phyloP scores from a whole-genome alignment of 1,140 invertebrate genomes.

The Tetramorium alpestre region DNA sequence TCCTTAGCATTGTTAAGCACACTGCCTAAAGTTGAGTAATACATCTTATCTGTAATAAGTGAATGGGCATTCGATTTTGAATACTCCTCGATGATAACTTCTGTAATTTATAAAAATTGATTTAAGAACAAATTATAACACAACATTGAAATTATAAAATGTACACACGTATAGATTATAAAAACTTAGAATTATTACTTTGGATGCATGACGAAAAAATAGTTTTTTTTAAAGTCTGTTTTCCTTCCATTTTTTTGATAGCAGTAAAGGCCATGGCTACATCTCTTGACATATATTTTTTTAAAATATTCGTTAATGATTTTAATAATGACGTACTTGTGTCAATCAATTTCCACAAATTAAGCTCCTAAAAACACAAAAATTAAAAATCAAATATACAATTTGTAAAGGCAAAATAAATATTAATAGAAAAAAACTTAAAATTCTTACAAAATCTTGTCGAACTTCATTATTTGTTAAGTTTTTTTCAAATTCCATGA shows the following conservation, averaged over 20 bases:
- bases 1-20: not conserved
- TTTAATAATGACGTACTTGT: not conserved
- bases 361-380: not conserved
- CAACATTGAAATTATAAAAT: not conserved
- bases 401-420: not conserved
- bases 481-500: not conserved
- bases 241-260: not conserved
- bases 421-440: not conserved
- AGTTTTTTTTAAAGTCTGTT: not conserved
- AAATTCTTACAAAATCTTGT: not conserved
- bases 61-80: not conserved
- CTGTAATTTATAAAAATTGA: not conserved
- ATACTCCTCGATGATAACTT: not conserved
- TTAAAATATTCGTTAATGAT: not conserved
- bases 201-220: not conserved
- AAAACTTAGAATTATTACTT: not conserved
- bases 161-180: not conserved
- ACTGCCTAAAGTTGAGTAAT: not conserved
- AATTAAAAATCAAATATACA: not conserved
- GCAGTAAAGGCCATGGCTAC: not conserved
- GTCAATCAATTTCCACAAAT: not conserved
- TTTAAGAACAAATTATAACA: not conserved
- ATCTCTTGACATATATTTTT: not conserved
- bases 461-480: not conserved
- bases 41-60: not conserved